Conservation (phyloP, 2,797 vertebrate genomes). For the Arnoldichthys spilopterus region DNA sequence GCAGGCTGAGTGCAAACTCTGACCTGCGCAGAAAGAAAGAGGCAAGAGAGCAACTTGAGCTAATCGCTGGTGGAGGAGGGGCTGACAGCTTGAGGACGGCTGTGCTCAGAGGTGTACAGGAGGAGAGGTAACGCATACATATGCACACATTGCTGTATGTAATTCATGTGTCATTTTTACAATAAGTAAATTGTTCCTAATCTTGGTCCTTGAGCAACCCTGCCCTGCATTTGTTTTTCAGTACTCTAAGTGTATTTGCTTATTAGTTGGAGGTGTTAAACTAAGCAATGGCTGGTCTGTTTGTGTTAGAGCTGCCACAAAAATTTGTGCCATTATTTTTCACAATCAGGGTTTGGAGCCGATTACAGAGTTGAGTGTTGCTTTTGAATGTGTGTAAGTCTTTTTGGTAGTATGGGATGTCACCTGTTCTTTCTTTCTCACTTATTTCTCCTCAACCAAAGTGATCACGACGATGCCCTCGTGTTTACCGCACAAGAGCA, state of each 20-base stretch:
- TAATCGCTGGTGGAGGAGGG: constrained; percentile 69
- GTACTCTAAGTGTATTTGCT: background rate
- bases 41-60: constrained; percentile 85
- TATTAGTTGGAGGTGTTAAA: too few species aligned
- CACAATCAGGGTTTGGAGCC: background rate
- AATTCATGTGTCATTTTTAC: background rate
- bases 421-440: constrained; percentile 17
- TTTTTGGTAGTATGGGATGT: constrained; percentile 12
- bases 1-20: constrained; percentile 85
- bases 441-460: background rate
- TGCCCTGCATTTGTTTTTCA: background rate
- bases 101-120: constrained; percentile 70
- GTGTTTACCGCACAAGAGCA: background rate
- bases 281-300: too few species aligned
- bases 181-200: background rate
- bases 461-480: constrained; percentile 7
- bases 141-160: background rate
- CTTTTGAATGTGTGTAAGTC: background rate
- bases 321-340: background rate
- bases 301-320: background rate
- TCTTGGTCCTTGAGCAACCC: background rate
- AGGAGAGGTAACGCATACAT: constrained; percentile 77
- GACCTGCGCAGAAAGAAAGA: constrained; percentile 87
- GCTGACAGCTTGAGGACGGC: constrained; percentile 68
- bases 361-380: background rate